Conservation (phyloP, 1,140 invertebrate genomes). For the Pteromalus puparum region DNA sequence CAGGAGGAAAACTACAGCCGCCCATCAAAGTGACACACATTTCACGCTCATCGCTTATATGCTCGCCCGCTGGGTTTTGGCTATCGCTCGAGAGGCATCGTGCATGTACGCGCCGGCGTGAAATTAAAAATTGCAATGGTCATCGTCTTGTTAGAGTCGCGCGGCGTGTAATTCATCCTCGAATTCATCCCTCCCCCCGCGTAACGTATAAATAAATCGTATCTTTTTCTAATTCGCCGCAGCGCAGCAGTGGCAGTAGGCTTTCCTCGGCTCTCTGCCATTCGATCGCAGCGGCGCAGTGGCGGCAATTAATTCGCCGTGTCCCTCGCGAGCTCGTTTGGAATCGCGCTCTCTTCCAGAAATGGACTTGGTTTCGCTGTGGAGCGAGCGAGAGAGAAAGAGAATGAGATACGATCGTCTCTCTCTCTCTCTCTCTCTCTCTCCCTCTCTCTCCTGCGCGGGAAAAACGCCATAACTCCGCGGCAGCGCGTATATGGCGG, state of each 20-base stretch:
- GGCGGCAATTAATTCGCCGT: slow-evolving; percentile 69
- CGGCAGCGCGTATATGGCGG: slow-evolving; percentile 68
- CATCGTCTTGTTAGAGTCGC: no score
- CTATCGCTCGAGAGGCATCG: not conserved
- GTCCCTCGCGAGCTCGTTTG: slow-evolving; percentile 29
- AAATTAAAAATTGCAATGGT: not conserved
- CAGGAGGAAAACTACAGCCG: no score
- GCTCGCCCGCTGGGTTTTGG: not conserved
- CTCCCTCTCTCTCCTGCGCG: slow-evolving; percentile 19
- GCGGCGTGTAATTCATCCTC: no score
- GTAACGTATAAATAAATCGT: not conserved
- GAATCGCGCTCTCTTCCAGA: slow-evolving; percentile 61
- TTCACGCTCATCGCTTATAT: not conserved
- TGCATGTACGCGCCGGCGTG: not conserved
- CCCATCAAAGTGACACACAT: not conserved
- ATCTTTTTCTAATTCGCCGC: slow-evolving; percentile 6
- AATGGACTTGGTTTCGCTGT: slow-evolving; percentile 71
- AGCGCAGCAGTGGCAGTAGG: not conserved
- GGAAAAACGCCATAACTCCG: slow-evolving; percentile 73
- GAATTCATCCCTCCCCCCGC: no score
- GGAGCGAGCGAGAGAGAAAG: slow-evolving; percentile 45
- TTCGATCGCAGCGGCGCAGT: not conserved
- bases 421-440: slow-evolving; percentile 20
- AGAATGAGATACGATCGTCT: slow-evolving; percentile 67
- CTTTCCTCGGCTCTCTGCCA: not conserved